Conservation (phyloP, 2,113 vertebrate species). For the Scartelaos histophorus region DNA sequence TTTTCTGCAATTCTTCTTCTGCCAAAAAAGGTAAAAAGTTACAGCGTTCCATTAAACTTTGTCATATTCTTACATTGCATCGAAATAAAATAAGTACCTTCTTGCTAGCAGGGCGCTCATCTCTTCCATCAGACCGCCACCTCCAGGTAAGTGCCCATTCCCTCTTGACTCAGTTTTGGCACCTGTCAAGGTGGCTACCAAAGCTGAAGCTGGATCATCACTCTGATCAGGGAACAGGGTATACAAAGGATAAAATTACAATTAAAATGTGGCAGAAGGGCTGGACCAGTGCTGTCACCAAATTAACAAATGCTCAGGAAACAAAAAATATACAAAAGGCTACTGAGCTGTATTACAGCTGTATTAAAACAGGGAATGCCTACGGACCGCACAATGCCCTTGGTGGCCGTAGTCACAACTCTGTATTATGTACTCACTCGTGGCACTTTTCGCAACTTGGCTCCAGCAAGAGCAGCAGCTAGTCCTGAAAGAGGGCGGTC, state of each 20-base stretch:
- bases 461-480: conserved; percentile 88
- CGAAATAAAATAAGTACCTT: conserved; percentile 77
- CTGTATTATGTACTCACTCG: conserved; percentile 75
- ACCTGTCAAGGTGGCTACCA: conserved; percentile 66
- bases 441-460: conserved; percentile 89
- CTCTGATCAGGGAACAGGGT: conserved; percentile 66
- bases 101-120: conserved; percentile 98
- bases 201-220: conserved; percentile 79
- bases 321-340: no score
- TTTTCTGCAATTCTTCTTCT: conserved; percentile 99
- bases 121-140: conserved; percentile 96
- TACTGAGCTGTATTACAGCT: no score
- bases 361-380: no score
- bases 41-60: background rate
- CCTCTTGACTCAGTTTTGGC: conserved; percentile 89
- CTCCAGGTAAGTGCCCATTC: conserved; percentile 89
- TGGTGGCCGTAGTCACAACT: background rate
- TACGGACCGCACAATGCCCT: background rate
- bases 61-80: conserved; percentile 88
- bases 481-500: conserved; percentile 85
- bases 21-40: background rate
- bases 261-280: background rate
- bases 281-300: no score
- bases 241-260: background rate
- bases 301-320: no score